These are phyloP conservation scores for Esox lucius DNA, from an alignment of 2,797 vertebrate genomes.

Conservation along the genomic window DNA sequence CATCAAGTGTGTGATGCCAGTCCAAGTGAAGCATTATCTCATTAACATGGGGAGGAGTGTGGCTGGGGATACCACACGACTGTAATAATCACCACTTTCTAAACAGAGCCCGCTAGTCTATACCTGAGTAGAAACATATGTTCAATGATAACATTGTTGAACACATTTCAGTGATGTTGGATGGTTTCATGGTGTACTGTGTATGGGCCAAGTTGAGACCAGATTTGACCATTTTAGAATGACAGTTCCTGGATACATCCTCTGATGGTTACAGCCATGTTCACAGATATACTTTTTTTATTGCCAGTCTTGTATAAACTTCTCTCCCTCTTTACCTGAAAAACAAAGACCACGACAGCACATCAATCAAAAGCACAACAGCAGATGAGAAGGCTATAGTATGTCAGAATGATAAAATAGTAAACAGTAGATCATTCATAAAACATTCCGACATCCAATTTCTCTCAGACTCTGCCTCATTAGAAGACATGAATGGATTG, in stretches of 20 bases:
- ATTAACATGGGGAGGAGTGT: conserved; percentile 69
- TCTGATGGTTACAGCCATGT: too few species aligned
- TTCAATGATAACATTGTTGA: neutral
- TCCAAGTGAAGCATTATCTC: conserved; percentile 76
- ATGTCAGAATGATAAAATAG: neutral
- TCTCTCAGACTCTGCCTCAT: conserved; percentile 52
- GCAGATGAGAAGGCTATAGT: too few species aligned
- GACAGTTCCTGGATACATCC: neutral
- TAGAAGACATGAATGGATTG: conserved; percentile 54
- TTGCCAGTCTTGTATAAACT: too few species aligned
- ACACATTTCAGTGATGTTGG: neutral
- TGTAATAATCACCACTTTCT: conserved; percentile 45
- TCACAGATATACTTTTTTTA: too few species aligned
- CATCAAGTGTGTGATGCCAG: conserved; percentile 74
- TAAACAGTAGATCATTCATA: conserved; percentile 49
- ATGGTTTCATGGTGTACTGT: neutral
- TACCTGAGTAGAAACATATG: neutral
- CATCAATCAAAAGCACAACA: too few species aligned
- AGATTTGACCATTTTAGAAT: neutral
- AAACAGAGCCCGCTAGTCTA: conserved; percentile 15
- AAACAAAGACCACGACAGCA: too few species aligned
- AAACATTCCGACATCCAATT: conserved; percentile 34
- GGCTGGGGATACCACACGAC: conserved; percentile 57
- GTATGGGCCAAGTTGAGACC: neutral
- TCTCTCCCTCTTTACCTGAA: too few species aligned